Percentiles rank a stretch among this genome's conserved stretches.
phyloP scores from a whole-genome alignment of 2,888 invertebrate genomes.

The Leistus spinibarbis region DNA sequence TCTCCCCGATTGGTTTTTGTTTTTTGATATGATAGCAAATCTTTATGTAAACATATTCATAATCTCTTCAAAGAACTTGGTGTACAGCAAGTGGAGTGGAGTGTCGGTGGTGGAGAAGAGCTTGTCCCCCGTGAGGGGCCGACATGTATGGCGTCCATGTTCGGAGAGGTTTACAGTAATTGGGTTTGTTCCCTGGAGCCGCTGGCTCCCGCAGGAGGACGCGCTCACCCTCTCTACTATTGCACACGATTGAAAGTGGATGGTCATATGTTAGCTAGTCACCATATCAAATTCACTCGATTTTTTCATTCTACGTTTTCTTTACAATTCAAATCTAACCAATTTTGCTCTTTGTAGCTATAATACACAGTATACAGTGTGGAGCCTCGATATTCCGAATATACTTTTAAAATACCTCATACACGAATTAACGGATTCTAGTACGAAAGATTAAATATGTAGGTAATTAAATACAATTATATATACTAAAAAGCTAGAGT shows the following conservation, averaged over 20 bases:
- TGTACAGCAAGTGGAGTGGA: neutral
- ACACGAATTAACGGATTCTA: no score
- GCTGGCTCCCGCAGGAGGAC: conserved; percentile 18
- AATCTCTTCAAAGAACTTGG: conserved; percentile 26
- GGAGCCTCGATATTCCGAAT: no score
- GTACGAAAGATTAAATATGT: no score
- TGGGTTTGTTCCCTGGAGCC: conserved; percentile 35
- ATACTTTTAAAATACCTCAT: no score
- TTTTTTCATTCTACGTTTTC: neutral
- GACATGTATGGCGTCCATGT: neutral
- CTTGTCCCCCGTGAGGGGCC: no score
- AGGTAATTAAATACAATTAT: no score
- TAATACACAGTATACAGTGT: no score
- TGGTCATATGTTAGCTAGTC: neutral
- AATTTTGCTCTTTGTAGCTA: no score
- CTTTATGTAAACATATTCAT: conserved; percentile 38
- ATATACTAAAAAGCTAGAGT: no score
- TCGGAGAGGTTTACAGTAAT: conserved; percentile 37
- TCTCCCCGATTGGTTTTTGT: neutral
- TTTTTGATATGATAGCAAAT: conserved; percentile 3
- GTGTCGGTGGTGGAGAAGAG: no score
- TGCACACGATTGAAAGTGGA: neutral
- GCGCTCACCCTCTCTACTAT: neutral
- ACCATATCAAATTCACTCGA: neutral
- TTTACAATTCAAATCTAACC: no score